Percentiles rank a stretch among this genome's conserved stretches.
Evolutionary conservation across 1,140 invertebrate species (phyloP).

Genomic region (Anoplophora glabripennis): DNA sequence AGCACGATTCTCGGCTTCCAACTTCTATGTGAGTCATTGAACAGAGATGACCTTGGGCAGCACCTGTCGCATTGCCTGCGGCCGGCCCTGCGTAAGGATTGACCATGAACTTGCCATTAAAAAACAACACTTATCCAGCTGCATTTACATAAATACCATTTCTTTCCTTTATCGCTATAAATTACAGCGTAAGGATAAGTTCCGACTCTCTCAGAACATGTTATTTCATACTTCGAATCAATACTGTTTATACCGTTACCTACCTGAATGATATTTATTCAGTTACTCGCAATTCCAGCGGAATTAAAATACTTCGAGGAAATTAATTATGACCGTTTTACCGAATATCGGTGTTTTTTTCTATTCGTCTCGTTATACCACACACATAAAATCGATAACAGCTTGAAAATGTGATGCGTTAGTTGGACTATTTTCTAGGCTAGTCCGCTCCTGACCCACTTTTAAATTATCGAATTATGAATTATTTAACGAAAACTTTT

Average conservation of each 20-base stretch:
- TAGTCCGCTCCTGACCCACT: too few relatives aligned
- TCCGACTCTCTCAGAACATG: not conserved
- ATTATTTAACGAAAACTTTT: too few relatives aligned
- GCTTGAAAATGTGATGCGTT: too few relatives aligned
- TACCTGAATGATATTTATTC: too few relatives aligned
- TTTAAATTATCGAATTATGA: too few relatives aligned
- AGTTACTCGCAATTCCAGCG: too few relatives aligned
- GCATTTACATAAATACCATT: conserved; percentile 29
- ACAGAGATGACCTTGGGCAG: conserved; percentile 35
- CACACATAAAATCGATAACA: not conserved
- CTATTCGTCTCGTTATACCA: too few relatives aligned
- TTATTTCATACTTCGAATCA: not conserved
- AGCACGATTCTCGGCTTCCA: conserved; percentile 78
- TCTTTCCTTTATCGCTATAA: conserved; percentile 9
- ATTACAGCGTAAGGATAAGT: conserved; percentile 5
- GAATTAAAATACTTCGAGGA: too few relatives aligned
- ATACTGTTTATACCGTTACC: too few relatives aligned
- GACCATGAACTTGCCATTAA: conserved; percentile 37
- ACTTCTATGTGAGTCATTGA: conserved; percentile 79
- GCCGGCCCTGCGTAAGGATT: conserved; percentile 33
- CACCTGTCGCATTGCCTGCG: conserved; percentile 29
- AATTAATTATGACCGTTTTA: too few relatives aligned
- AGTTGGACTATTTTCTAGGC: too few relatives aligned
- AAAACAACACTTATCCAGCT: conserved; percentile 16
- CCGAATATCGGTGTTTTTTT: too few relatives aligned